These are phyloP conservation scores for Stegophylla sp. DNA, from an alignment of 2,888 invertebrate genomes.

Conservation along the genomic window DNA sequence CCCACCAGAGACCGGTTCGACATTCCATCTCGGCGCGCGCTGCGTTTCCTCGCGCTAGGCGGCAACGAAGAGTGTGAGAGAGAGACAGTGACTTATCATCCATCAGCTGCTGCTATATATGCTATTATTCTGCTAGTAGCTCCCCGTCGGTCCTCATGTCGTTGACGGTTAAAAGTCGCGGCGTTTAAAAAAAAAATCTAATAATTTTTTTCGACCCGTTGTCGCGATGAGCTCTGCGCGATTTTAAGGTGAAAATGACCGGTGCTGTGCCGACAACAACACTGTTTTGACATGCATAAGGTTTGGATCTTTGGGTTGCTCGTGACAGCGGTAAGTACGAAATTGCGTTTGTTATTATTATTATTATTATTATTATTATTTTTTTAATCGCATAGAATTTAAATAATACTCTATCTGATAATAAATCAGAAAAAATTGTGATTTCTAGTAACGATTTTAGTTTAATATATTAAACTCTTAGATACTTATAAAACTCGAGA, in stretches of 20 bases:
- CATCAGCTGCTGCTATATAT: too few species aligned
- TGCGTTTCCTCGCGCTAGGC: slow-evolving; percentile 16
- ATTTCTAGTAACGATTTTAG: too few species aligned
- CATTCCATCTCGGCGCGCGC: slow-evolving; percentile 46
- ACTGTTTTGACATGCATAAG: slow-evolving; percentile 30
- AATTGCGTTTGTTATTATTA: too few species aligned
- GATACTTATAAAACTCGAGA: too few species aligned
- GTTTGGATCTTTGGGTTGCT: slow-evolving; percentile 40
- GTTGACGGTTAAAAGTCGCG: neutral
- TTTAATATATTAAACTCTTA: too few species aligned
- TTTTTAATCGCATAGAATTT: too few species aligned
- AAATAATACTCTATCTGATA: too few species aligned
- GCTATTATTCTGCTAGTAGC: slow-evolving; percentile 25
- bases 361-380: too few species aligned
- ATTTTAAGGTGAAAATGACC: slow-evolving; percentile 27
- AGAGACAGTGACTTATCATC: slow-evolving; percentile 58
- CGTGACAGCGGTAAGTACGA: slow-evolving; percentile 46
- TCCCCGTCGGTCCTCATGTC: slow-evolving; percentile 27
- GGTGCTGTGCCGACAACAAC: neutral
- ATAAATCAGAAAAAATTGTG: too few species aligned
- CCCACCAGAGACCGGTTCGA: slow-evolving; percentile 56
- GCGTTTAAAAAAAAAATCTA: too few species aligned
- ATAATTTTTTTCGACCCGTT: neutral
- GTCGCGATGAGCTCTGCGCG: neutral
- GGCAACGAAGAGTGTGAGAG: too few species aligned